Conservation (phyloP, 2,113 vertebrate species). For the Caranx melampygus region DNA sequence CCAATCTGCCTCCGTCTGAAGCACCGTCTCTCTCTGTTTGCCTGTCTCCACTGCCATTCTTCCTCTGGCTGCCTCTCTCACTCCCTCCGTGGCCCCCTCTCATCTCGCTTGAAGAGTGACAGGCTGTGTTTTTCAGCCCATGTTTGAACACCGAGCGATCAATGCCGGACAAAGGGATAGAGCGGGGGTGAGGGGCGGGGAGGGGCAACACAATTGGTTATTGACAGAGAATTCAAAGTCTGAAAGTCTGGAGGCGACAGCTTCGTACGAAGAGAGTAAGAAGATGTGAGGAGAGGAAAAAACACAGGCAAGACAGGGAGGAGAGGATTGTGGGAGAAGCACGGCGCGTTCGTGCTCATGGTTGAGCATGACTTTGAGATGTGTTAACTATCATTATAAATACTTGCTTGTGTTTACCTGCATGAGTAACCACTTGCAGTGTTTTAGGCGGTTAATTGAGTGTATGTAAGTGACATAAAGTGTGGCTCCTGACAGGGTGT, state of each 20-base stretch:
- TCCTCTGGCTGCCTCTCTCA: conserved; percentile 20
- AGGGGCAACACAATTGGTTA: conserved; percentile 83
- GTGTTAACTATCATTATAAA: conserved; percentile 42
- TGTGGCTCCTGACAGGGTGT: conserved; percentile 14
- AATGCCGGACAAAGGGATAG: conserved; percentile 80
- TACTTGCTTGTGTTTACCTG: conserved; percentile 44
- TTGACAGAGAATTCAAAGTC: conserved; percentile 85
- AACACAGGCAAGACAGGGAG: conserved; percentile 7
- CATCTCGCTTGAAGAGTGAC: conserved; percentile 73
- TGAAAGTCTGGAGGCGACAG: conserved; percentile 77
- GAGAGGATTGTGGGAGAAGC: conserved; percentile 41
- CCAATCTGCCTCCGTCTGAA: conserved; percentile 68
- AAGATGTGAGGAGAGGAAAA: conserved; percentile 33
- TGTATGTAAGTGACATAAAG: conserved; percentile 3
- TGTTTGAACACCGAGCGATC: conserved; percentile 81
- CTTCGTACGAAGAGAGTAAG: conserved; percentile 59
- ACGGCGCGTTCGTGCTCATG: conserved; percentile 11
- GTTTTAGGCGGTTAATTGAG: conserved; percentile 36
- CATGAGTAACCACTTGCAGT: not conserved
- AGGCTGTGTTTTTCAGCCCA: conserved; percentile 79
- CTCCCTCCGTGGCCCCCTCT: conserved; percentile 38
- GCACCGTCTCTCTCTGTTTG: conserved; percentile 60
- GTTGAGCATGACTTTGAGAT: conserved; percentile 40
- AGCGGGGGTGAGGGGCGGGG: conserved; percentile 66
- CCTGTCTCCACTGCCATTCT: conserved; percentile 53